Evolutionary conservation across 2,888 invertebrate species (phyloP).

Genomic region (Habroteleia sp.): DNA sequence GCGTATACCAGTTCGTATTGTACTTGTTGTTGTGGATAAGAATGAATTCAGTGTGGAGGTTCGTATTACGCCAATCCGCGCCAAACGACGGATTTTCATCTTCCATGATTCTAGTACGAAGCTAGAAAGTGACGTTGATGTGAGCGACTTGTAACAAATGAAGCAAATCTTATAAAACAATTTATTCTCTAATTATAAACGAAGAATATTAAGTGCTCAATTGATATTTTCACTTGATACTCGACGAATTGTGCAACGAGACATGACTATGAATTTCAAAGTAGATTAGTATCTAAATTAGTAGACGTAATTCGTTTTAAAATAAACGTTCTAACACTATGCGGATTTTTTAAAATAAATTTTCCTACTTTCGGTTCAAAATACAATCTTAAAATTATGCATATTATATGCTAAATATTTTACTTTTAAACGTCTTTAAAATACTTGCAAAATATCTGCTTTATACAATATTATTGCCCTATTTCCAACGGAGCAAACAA

Average conservation of each 20-base stretch:
- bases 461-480: too few species aligned
- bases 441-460: too few species aligned
- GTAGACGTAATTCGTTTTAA: conserved; percentile 9
- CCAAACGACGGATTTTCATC: conserved; percentile 38
- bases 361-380: too few species aligned
- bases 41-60: conserved; percentile 54
- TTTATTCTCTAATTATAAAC: conserved; percentile 18
- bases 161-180: conserved; percentile 34
- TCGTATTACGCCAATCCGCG: conserved; percentile 38
- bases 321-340: too few species aligned
- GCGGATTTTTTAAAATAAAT: too few species aligned
- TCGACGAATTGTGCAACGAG: conserved; percentile 1
- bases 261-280: conserved; percentile 23
- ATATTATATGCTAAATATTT: too few species aligned
- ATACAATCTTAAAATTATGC: too few species aligned
- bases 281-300: conserved; percentile 24
- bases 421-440: too few species aligned
- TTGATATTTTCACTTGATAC: conserved; percentile 21
- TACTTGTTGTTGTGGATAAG: conserved; percentile 53
- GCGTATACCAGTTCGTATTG: too few species aligned
- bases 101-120: neutral
- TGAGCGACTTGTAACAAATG: conserved; percentile 26
- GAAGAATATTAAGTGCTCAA: conserved; percentile 7
- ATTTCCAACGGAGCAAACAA: too few species aligned
- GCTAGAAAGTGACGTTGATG: conserved; percentile 29